Evolutionary conservation across 1,140 invertebrate genomes (phyloP).

Genomic region (Drosophila athabasca): DNA sequence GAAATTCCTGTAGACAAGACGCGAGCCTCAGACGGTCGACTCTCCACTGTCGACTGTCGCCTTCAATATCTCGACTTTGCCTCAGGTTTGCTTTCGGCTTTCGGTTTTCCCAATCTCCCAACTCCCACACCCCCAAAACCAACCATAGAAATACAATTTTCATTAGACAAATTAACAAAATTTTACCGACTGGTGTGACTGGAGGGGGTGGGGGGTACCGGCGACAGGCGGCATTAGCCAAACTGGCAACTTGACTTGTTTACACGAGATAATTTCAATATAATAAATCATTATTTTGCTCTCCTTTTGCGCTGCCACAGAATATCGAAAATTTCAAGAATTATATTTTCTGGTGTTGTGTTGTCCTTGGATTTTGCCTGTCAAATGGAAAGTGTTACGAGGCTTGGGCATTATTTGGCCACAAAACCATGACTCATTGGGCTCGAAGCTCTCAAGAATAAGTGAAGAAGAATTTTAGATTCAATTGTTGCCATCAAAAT

Average conservation of each 20-base stretch:
- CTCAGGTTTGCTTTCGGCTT: slow-evolving; percentile 43
- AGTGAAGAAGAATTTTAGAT: too few species aligned
- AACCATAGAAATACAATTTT: slow-evolving; percentile 50
- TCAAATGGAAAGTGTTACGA: slow-evolving; percentile 58
- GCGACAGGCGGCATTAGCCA: slow-evolving; percentile 77
- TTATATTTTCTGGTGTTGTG: slow-evolving; percentile 33
- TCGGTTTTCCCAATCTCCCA: slow-evolving; percentile 3
- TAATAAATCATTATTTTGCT: slow-evolving; percentile 77
- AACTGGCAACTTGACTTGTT: slow-evolving; percentile 80
- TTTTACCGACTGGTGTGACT: slow-evolving; percentile 45
- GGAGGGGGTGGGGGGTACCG: background rate
- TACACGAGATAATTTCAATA: slow-evolving; percentile 81
- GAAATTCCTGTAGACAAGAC: slow-evolving; percentile 50
- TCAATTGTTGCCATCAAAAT: background rate
- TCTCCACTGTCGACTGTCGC: slow-evolving; percentile 41
- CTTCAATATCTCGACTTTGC: slow-evolving; percentile 53
- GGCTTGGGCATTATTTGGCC: slow-evolving; percentile 34
- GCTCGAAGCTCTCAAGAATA: slow-evolving; percentile 14
- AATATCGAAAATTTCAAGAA: slow-evolving; percentile 34
- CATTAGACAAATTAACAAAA: slow-evolving; percentile 83
- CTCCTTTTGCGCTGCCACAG: slow-evolving; percentile 44
- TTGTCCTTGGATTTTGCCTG: slow-evolving; percentile 70
- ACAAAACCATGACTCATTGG: slow-evolving; percentile 19
- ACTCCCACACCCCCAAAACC: background rate
- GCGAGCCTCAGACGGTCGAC: slow-evolving; percentile 33